A percentile compares a stretch with the other conserved stretches of the same genome.
phyloP scores from a whole-genome alignment of 2,113 vertebrate species.

The Capreolus pygargus region DNA sequence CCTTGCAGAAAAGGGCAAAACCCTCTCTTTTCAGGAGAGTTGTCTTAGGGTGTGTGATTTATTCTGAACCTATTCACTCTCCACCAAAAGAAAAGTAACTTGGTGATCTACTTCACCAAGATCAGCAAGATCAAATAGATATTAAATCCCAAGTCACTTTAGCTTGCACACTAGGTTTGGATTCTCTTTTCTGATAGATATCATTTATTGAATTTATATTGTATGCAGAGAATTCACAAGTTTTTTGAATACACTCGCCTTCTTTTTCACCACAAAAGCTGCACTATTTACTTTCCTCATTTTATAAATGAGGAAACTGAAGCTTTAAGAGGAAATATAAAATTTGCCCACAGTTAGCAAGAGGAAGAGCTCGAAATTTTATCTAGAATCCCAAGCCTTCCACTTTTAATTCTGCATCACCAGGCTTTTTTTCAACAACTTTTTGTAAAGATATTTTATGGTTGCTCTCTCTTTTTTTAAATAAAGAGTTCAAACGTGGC shows the following conservation, averaged over 20 bases:
- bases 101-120: neutral
- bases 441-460: neutral
- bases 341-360: neutral
- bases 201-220: neutral
- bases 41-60: slow-evolving; percentile 3
- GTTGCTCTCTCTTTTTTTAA: neutral
- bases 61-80: slow-evolving; percentile 8
- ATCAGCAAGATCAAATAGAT: neutral
- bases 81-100: slow-evolving; percentile 42
- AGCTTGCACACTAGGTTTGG: neutral
- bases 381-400: neutral
- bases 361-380: slow-evolving; percentile 10
- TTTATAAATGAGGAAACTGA: slow-evolving; percentile 16
- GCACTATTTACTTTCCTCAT: neutral
- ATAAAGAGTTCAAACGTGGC: neutral
- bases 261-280: neutral
- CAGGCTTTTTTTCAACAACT: neutral
- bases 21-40: neutral
- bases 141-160: neutral
- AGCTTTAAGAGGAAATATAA: neutral
- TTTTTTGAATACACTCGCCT: neutral
- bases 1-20: slow-evolving; percentile 24
- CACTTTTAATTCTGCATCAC: neutral
- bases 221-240: neutral
- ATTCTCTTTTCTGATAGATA: neutral